Conservation (phyloP, 2,797 vertebrate species). For the Salarias fasciatus region DNA sequence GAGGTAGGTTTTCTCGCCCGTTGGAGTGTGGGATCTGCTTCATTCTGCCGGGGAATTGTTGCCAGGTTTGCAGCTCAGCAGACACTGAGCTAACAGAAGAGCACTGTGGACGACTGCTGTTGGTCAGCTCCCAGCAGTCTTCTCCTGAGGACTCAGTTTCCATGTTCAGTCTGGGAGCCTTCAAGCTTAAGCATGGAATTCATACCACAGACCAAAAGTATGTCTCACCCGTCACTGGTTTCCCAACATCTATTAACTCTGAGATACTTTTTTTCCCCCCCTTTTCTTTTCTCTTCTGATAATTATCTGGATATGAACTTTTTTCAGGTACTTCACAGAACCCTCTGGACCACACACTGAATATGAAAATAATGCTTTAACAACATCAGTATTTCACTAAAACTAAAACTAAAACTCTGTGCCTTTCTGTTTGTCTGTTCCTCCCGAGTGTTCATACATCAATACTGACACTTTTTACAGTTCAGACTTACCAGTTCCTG, state of each 20-base stretch:
- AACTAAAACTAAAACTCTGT: no score
- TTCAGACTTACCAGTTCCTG: no score
- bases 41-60: slow-evolving; percentile 14
- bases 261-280: slow-evolving; percentile 30
- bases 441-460: no score
- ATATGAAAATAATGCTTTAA: not conserved
- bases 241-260: slow-evolving; percentile 33
- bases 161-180: slow-evolving; percentile 52
- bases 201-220: slow-evolving; percentile 67
- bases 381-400: no score
- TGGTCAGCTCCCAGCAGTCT: slow-evolving; percentile 33
- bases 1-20: slow-evolving; percentile 1
- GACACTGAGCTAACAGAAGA: slow-evolving; percentile 39
- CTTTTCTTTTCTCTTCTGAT: slow-evolving; percentile 33
- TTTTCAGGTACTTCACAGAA: not conserved
- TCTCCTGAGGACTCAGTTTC: slow-evolving; percentile 51
- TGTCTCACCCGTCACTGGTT: slow-evolving; percentile 56
- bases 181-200: slow-evolving; percentile 55
- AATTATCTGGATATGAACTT: not conserved
- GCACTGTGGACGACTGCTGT: slow-evolving; percentile 35
- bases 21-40: slow-evolving; percentile 7
- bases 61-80: slow-evolving; percentile 38
- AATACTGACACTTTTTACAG: no score
- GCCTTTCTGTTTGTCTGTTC: no score
- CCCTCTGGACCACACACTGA: not conserved